Evolutionary conservation across 1,140 invertebrate species (phyloP), one percentile per base, ranked within the genome.

Genomic region (Gerris buenoi): DNA sequence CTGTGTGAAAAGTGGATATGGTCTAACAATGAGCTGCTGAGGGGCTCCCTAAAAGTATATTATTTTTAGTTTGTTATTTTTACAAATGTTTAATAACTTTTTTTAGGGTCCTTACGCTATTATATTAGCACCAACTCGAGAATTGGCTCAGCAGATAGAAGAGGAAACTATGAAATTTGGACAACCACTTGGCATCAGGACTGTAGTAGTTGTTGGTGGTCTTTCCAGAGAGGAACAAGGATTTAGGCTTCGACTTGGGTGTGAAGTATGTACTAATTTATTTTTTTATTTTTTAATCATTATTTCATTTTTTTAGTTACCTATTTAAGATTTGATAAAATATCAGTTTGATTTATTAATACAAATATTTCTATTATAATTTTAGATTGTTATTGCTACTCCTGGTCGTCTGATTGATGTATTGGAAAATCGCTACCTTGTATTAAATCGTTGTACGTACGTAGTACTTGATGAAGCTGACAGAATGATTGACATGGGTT

Each of bases 401-500:
- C 97, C 97, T 62, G 97, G 97, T 82, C 91, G 97, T 86, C 83
- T 99, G 10, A 97, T 99, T 72, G 97, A 99, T 81, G 96, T 99
- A 0, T 79, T 99, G 62, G 97, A 99, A 80, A 99, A 99, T 79
- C 84, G 95, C 70, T 99, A 99, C 77, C 82, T 99, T 64, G 96
- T 98, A 10, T 79, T 99, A 0, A 93, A 90, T 77, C 91, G 97
- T 74, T 99, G 97, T 76, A 93, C 90, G 61, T 93, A 93, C 74
- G 91, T 93, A 71, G 91, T 94, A n/a, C 79, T 94, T 62, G 91
- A 94, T 74, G 91, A 95, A 81, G 96, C 96, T 61, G 96, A 99
- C 81, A 84, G 95, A 74, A 99, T 99, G 96, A 97, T 99, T 79
- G 95, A 98, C 79, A 97, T 98, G 93, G 96, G 97, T 79, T 99